These are phyloP conservation scores for Dicyrtoma fusca DNA, from an alignment of 2,888 invertebrate species.

Conservation along the genomic window DNA sequence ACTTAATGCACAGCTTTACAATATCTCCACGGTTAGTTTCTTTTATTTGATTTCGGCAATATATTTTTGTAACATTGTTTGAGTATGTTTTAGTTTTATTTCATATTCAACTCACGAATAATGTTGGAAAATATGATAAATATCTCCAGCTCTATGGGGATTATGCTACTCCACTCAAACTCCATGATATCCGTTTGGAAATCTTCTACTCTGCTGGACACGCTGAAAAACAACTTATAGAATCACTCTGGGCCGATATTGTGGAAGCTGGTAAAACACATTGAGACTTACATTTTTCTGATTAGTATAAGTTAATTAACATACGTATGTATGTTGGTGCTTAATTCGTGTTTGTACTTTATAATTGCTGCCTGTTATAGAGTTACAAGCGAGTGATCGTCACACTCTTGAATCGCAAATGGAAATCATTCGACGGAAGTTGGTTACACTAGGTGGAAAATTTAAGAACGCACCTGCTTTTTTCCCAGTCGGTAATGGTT, in stretches of 20 bases:
- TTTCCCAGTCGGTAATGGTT: conserved; percentile 86
- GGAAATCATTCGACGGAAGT: conserved; percentile 53
- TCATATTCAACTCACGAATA: not conserved
- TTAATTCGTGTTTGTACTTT: not conserved
- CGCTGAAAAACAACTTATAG: conserved; percentile 82
- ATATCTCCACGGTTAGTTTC: conserved; percentile 75
- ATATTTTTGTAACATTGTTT: not conserved
- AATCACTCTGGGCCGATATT: conserved; percentile 90
- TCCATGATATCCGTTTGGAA: conserved; percentile 92
- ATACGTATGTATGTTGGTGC: not conserved
- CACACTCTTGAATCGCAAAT: conserved; percentile 61
- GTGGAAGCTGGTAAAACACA: conserved; percentile 63
- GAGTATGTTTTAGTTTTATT: conserved; percentile 14
- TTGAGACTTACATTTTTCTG: not conserved
- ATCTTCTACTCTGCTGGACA: conserved; percentile 94
- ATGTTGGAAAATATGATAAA: not conserved
- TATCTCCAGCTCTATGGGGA: conserved; percentile 83
- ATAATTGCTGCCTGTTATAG: conserved; percentile 19
- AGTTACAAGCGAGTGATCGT: conserved; percentile 45
- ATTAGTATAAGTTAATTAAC: not conserved
- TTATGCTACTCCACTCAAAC: conserved; percentile 84
- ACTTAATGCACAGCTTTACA: conserved; percentile 79
- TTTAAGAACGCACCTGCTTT: conserved; percentile 62
- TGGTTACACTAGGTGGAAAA: conserved; percentile 63
- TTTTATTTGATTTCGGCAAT: not conserved